These are phyloP conservation scores for Spodoptera exigua DNA, from an alignment of 2,888 invertebrate species.

Conservation along the genomic window DNA sequence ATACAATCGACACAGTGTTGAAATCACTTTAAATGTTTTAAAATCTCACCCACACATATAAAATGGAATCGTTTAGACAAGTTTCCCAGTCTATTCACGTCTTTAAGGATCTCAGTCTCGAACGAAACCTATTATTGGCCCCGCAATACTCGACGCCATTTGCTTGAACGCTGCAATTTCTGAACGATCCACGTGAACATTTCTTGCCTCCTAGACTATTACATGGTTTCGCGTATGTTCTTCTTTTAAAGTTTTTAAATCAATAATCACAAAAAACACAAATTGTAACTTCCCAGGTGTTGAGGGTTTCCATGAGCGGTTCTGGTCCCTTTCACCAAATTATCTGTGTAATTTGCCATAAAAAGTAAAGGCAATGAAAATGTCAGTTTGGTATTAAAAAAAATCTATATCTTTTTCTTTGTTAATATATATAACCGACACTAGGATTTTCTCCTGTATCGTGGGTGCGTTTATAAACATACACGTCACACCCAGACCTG, in stretches of 20 bases:
- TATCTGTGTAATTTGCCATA: no score
- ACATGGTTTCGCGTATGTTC: slow-evolving; percentile 17
- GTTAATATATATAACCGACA: no score
- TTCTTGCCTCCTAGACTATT: slow-evolving; percentile 18
- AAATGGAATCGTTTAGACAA: slow-evolving; percentile 19
- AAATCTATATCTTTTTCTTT: no score
- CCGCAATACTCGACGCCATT: slow-evolving; percentile 44
- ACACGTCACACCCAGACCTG: no score
- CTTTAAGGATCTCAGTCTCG: slow-evolving; percentile 10
- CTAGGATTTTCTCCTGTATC: no score
- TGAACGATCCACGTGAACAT: slow-evolving; percentile 18
- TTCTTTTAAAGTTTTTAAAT: neutral
- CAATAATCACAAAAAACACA: no score
- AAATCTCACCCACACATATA: slow-evolving; percentile 1
- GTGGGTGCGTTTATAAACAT: no score
- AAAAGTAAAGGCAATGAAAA: no score
- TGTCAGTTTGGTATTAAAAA: no score
- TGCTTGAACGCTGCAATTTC: slow-evolving; percentile 49
- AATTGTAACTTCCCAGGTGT: no score
- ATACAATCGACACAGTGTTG: neutral
- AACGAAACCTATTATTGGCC: slow-evolving; percentile 44
- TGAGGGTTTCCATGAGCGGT: no score
- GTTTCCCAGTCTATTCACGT: slow-evolving; percentile 38
- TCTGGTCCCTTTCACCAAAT: no score
- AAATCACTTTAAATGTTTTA: neutral